Percentiles rank a stretch among this genome's conserved stretches.
Conservation (phyloP, 2,113 vertebrate species). For the Amazona guildingii region DNA sequence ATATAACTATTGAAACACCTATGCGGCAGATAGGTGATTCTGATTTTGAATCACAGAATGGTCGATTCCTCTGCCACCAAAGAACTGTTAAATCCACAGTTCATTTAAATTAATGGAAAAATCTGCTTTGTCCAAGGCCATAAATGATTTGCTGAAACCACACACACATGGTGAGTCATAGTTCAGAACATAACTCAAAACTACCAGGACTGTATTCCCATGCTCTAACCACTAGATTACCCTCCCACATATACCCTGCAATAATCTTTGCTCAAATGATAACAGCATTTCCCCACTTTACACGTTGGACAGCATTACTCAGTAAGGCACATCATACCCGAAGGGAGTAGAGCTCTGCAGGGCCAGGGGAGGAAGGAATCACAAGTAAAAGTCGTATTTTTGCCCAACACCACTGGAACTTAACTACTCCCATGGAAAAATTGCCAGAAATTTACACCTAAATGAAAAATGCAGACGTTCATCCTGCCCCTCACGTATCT, state of each 20-base stretch:
- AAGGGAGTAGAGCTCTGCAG: background rate
- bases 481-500: background rate
- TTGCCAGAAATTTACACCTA: background rate
- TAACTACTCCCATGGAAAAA: background rate
- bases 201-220: constrained; percentile 42
- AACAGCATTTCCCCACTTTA: constrained; percentile 46
- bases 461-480: background rate
- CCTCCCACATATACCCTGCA: constrained; percentile 53
- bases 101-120: constrained; percentile 40
- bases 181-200: constrained; percentile 21
- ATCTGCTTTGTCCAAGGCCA: constrained; percentile 27
- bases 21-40: background rate
- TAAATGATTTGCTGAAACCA: constrained; percentile 48
- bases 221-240: constrained; percentile 41
- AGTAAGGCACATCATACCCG: background rate
- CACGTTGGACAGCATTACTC: constrained; percentile 26
- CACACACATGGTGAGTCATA: constrained; percentile 18
- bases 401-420: background rate
- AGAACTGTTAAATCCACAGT: constrained; percentile 1
- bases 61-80: background rate
- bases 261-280: constrained; percentile 39
- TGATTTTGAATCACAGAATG: background rate
- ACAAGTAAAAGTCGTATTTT: background rate
- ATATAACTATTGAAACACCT: constrained; percentile 10
- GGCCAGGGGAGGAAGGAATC: background rate